A percentile compares a stretch with the other conserved stretches of the same genome.
These are phyloP conservation scores for Sylvilagus bachmani DNA, from an alignment of 2,113 vertebrate genomes.

Conservation along the genomic window DNA sequence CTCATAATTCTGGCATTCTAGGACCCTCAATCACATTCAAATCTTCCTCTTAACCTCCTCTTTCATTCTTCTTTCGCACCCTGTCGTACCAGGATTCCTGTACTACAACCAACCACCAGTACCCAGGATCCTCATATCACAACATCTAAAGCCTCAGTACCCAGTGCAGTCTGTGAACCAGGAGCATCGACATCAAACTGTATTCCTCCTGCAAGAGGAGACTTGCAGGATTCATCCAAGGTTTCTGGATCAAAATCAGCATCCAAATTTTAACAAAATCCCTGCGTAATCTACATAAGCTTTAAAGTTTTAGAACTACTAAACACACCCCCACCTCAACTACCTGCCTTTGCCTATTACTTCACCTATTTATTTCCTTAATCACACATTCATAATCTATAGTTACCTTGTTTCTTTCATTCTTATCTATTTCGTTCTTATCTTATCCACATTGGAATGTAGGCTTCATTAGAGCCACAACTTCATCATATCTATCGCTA, in stretches of 20 bases:
- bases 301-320: not conserved
- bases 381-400: not conserved
- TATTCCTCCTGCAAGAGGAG: not conserved
- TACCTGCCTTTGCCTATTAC: not conserved
- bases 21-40: too few species aligned
- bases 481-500: not conserved
- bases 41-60: not conserved
- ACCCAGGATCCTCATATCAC: not conserved
- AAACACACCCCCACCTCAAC: accelerated
- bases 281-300: not conserved
- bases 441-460: not conserved
- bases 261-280: not conserved
- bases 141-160: not conserved
- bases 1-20: not conserved
- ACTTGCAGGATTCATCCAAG: not conserved
- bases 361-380: not conserved
- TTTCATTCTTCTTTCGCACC: not conserved
- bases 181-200: not conserved
- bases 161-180: not conserved
- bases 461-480: not conserved
- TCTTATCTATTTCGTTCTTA: not conserved
- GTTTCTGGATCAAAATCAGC: slow-evolving; percentile 2
- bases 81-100: not conserved
- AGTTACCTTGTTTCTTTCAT: not conserved
- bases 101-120: not conserved